Percentiles rank a stretch among this genome's conserved stretches.
These are phyloP conservation scores for Crocodylus rhombifer DNA, from an alignment of 2,797 vertebrate genomes.

Conservation along the genomic window DNA sequence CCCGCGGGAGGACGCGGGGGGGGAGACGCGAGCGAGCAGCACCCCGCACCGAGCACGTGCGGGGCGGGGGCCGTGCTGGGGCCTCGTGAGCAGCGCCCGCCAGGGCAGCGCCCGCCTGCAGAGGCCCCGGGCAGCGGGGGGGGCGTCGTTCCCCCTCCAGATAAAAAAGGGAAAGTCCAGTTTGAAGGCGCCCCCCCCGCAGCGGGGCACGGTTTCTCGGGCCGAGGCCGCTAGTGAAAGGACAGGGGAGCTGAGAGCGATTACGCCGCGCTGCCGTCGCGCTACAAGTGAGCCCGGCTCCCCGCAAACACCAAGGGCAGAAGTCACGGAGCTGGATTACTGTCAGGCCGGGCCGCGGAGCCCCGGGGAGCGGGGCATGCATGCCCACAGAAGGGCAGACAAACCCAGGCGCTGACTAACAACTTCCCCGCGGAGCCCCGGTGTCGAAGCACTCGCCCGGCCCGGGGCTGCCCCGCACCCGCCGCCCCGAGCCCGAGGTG, in stretches of 20 bases:
- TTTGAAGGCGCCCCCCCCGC: conserved; percentile 63
- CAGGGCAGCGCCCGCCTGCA: too few species aligned
- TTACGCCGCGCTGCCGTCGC: conserved; percentile 78
- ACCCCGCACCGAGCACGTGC: too few species aligned
- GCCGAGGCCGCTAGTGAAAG: conserved; percentile 63
- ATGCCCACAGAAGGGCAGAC: conserved; percentile 82
- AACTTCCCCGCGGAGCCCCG: conserved; percentile 71
- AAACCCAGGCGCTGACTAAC: conserved; percentile 73
- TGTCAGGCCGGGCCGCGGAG: conserved; percentile 73
- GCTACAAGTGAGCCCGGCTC: conserved; percentile 70
- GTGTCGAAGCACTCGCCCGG: conserved; percentile 72
- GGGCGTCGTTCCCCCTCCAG: not conserved
- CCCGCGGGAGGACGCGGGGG: too few species aligned
- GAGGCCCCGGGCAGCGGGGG: too few species aligned
- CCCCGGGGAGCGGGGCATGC: conserved; percentile 65
- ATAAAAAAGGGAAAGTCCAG: conserved; percentile 60
- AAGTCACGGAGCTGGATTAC: conserved; percentile 81
- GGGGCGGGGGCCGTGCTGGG: too few species aligned
- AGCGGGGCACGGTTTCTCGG: conserved; percentile 60
- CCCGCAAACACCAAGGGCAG: conserved; percentile 74
- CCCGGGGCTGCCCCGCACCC: conserved; percentile 52
- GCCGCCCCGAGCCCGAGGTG: not conserved
- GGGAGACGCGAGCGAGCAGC: too few species aligned
- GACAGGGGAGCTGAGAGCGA: conserved; percentile 80
- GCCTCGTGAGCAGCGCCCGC: too few species aligned